Percentiles rank a stretch among this genome's conserved stretches.
Evolutionary conservation across 2,888 invertebrate species (phyloP).

Genomic region (Hydroisotoma schaefferi): DNA sequence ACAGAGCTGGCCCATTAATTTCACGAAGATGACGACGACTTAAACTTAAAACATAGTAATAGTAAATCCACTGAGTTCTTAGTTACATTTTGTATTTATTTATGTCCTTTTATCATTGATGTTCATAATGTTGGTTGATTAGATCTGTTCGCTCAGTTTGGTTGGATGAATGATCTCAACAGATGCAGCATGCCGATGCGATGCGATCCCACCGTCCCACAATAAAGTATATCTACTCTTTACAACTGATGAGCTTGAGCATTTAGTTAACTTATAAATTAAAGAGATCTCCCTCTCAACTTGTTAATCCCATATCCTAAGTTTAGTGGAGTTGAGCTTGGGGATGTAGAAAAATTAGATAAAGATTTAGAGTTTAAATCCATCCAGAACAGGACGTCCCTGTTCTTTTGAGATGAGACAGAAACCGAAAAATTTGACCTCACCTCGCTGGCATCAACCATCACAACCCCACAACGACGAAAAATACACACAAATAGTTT

Average conservation of each 20-base stretch:
- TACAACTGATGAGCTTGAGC: too few species aligned
- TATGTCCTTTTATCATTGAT: not conserved
- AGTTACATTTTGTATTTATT: too few species aligned
- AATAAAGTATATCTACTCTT: not conserved
- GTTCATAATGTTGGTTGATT: not conserved
- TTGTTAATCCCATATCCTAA: too few species aligned
- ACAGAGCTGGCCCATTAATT: constrained; percentile 29
- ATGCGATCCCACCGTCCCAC: not conserved
- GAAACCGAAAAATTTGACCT: not conserved
- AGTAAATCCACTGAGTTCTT: too few species aligned
- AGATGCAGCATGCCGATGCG: not conserved
- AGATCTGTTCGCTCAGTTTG: not conserved
- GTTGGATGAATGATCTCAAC: constrained; percentile 1
- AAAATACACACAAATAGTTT: too few species aligned
- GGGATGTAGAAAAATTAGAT: too few species aligned
- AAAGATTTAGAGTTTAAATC: not conserved
- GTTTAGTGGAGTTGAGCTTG: too few species aligned
- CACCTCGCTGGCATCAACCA: not conserved
- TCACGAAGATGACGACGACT: too few species aligned
- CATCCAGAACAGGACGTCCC: not conserved
- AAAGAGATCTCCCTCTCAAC: not conserved
- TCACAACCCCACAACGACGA: too few species aligned
- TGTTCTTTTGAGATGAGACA: not conserved
- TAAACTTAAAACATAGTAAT: too few species aligned
- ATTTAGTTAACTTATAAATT: not conserved